Percentiles rank a stretch among this genome's conserved stretches.
phyloP scores from a whole-genome alignment of 2,113 vertebrate genomes.

The Vimba vimba region DNA sequence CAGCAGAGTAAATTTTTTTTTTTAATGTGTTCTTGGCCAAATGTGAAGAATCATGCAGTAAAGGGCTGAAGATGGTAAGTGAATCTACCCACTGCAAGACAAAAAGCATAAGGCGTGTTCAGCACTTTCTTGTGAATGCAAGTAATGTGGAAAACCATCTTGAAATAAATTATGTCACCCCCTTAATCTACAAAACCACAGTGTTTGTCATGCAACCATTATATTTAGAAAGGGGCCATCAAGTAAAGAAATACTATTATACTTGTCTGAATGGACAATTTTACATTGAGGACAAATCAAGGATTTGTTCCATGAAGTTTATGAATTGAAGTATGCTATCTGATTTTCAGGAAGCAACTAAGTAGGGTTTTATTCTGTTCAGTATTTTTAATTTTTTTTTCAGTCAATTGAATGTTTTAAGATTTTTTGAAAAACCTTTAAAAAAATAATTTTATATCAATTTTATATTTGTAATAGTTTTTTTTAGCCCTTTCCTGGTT shows the following conservation, averaged over 20 bases:
- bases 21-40: background rate
- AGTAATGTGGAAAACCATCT: background rate
- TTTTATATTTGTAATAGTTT: too few species aligned
- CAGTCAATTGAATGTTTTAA: background rate
- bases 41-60: constrained; percentile 2
- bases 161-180: background rate
- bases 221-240: background rate
- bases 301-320: background rate
- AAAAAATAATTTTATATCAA: too few species aligned
- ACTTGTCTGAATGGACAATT: background rate
- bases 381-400: background rate
- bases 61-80: background rate
- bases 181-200: background rate
- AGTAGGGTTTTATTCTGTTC: background rate
- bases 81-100: background rate
- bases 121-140: background rate
- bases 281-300: background rate
- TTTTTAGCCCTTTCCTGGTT: too few species aligned
- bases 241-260: background rate
- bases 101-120: background rate
- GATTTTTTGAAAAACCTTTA: too few species aligned
- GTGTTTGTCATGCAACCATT: background rate
- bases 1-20: constrained; percentile 4
- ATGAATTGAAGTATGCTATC: background rate
- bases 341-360: background rate